Evolutionary conservation across 1,140 invertebrate species (phyloP).

Genomic region (Drosophila guanche): DNA sequence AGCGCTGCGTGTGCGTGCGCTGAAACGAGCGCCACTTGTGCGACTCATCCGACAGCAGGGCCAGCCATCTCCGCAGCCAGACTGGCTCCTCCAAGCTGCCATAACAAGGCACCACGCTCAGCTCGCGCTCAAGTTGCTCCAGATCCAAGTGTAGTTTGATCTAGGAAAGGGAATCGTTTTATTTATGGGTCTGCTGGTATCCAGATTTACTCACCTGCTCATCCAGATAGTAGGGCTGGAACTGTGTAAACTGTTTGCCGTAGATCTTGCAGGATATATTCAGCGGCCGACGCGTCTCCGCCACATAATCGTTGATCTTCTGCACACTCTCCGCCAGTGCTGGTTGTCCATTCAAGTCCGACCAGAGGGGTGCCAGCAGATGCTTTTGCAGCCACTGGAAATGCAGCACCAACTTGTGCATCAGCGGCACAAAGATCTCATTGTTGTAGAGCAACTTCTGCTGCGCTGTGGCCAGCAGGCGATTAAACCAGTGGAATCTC

Average conservation of each 20-base stretch:
- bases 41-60: constrained; percentile 53
- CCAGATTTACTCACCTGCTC: constrained; percentile 56
- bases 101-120: constrained; percentile 56
- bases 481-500: constrained; percentile 72
- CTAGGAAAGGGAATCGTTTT: background rate
- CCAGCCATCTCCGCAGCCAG: constrained; percentile 50
- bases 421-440: constrained; percentile 56
- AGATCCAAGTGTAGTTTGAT: constrained; percentile 31
- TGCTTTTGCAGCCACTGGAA: constrained; percentile 81
- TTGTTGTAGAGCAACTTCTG: constrained; percentile 61
- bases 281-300: constrained; percentile 60
- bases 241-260: constrained; percentile 70
- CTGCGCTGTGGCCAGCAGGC: constrained; percentile 52
- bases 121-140: constrained; percentile 35
- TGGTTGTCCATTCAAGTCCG: constrained; percentile 7
- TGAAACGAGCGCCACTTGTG: constrained; percentile 51
- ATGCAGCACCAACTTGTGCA: constrained; percentile 79
- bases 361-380: constrained; percentile 31
- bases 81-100: constrained; percentile 50
- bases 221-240: constrained; percentile 69
- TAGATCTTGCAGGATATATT: constrained; percentile 72
- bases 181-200: background rate
- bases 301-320: constrained; percentile 52
- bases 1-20: constrained; percentile 19
- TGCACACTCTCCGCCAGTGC: background rate